A percentile compares a stretch with the other conserved stretches of the same genome.
phyloP scores from a whole-genome alignment of 2,888 invertebrate species.

The Incurvaria masculella region DNA sequence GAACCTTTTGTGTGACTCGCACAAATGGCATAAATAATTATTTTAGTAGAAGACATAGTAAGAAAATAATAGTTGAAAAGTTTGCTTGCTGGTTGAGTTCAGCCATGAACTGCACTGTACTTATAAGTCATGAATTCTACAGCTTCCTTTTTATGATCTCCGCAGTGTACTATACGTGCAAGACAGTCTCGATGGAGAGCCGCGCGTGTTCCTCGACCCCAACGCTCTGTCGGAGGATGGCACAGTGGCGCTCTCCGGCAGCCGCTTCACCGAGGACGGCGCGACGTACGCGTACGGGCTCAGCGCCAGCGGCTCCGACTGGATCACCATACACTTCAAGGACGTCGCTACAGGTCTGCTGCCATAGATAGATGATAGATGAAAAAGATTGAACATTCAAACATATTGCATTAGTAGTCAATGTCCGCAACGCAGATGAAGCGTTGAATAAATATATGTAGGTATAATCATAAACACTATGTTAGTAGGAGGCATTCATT shows the following conservation, averaged over 20 bases:
- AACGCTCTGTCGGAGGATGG: slow-evolving; percentile 91
- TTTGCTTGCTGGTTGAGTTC: too few relatives aligned
- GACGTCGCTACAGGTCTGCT: slow-evolving; percentile 72
- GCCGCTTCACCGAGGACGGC: slow-evolving; percentile 87
- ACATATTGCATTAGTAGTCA: too few relatives aligned
- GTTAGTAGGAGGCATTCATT: too few relatives aligned
- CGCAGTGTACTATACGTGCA: slow-evolving; percentile 87
- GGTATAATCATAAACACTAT: too few relatives aligned
- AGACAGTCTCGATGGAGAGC: slow-evolving; percentile 71
- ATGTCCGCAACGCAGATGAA: too few relatives aligned
- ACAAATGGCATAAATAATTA: background rate
- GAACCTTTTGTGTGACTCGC: background rate
- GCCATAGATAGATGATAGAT: too few relatives aligned
- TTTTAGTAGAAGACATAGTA: too few relatives aligned
- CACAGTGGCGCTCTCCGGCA: slow-evolving; percentile 73
- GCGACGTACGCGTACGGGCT: slow-evolving; percentile 87
- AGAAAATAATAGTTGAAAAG: too few relatives aligned
- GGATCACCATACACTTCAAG: slow-evolving; percentile 86
- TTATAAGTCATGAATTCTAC: background rate
- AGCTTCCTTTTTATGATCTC: background rate
- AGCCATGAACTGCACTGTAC: background rate
- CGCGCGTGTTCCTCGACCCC: slow-evolving; percentile 90
- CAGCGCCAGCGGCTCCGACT: slow-evolving; percentile 93
- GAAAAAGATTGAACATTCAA: too few relatives aligned
- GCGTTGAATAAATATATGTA: too few relatives aligned